Base-by-base conservation (phyloP, 1,140 invertebrate genomes). In the Lethrus apterus region DNA sequence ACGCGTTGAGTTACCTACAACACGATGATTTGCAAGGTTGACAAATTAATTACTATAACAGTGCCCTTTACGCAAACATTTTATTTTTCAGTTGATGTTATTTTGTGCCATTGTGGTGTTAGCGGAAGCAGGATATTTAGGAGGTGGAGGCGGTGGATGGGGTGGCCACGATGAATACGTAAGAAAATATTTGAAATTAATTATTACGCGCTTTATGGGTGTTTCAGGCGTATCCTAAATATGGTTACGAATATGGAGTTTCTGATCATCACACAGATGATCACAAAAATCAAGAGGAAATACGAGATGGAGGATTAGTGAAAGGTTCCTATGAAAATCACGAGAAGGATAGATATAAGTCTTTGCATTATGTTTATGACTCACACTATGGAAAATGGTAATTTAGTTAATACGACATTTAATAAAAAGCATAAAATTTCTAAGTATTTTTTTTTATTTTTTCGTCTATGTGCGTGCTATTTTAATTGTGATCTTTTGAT, bases 221-320 rank as follows among this genome's bases (percentile, higher is more conserved):
- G 4, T n/a, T 40, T 11, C 19, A 40, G 36, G 36, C 36, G 11
- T 23, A 23, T 9, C 36, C 36, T 10, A 19, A 23, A 11, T 40
- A 40, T 11, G 14, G 23, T 2, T 40, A 21, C 23, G 20, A 40
- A 40, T 40, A 40, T 20, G 36, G 36, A 23, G 36, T 40, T 11
- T 13, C n/a, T n/a, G 36, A 40, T 19, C 17, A 23, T 19, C 36
- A 40, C 36, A 40, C 36, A 10, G 36, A 23, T 19, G 36, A 40
- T 20, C 36, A 13, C 36, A 40, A 40, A 21, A 13, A 14, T 11
- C 36, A 40, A 11, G 14, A 40, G 8, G 36, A 40, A 19, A 19
- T 19, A 9, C 36, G 36, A 5, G 36, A 40, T 19, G 36, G 36
- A 10, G 36, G 36, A 4, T 19, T 40, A 8, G 20, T 23, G 17